Evolutionary conservation across 1,140 invertebrate species (phyloP), one percentile per base, ranked within the genome.

Genomic region (Halictus rubicundus): DNA sequence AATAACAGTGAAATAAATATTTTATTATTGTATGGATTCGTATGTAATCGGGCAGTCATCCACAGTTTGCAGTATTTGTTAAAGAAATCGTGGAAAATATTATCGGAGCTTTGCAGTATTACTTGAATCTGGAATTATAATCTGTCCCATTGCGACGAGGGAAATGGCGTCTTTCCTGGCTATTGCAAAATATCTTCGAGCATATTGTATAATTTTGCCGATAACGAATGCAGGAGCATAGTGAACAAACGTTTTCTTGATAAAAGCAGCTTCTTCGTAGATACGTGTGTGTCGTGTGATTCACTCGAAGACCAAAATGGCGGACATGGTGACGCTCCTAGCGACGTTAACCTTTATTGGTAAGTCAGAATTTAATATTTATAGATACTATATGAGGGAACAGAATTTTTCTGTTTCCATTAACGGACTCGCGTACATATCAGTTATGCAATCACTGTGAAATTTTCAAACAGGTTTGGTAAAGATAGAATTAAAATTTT

Each of bases 301-400:
- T 57, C 54, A 57, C 54, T 57, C 8, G 60, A 37, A 19, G 60
- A 63, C 60, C 60, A 37, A 63, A 19, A 21, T 37, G 60, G 32
- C 60, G 60, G 8, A 37, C 8, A 19, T 1, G 19, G 27, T 7
- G 19, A 63, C 60, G 16, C 1, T 63, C 6, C 37, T 10, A 37
- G 32, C 16, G 19, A 63, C 27, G 16, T 19, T 37, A 63, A 32
- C 60, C 60, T 21, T 57, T 37, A 63, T 63, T 6, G 60, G 60
- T 63, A 25, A 37, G 60, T 37, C 54, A 57, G 54, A 57, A n/a
- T 57, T 57, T n/a, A 37, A 63, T 19, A 61, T 61, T 61, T 16
- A 57, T 57, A 8, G 21, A 57, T n/a, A 57, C n/a, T 21, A 9
- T 57, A 57, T 57, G 7, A 57, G 54, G 54, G 2, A n/a, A 21